Conservation (phyloP, 2,888 invertebrate species). For the Polymixis flavicincta region DNA sequence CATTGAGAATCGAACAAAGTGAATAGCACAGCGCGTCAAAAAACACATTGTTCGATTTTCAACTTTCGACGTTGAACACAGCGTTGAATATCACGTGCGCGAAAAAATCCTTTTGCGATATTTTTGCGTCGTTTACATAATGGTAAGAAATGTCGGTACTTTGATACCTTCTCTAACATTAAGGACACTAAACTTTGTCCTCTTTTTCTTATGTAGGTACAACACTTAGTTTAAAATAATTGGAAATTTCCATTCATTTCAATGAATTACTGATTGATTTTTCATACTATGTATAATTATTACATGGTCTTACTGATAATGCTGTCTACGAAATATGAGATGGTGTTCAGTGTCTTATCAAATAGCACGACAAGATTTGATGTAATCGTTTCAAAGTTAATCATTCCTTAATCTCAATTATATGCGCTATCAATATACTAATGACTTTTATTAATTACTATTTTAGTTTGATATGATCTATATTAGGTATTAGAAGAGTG, state of each 20-base stretch:
- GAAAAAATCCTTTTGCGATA: too few relatives aligned
- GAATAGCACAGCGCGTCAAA: too few relatives aligned
- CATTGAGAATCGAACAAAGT: too few relatives aligned
- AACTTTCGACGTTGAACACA: too few relatives aligned
- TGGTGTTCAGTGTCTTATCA: conserved; percentile 9
- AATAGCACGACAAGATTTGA: background rate
- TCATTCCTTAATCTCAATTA: conserved; percentile 2
- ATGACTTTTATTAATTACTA: background rate
- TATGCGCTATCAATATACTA: background rate
- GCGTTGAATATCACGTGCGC: too few relatives aligned
- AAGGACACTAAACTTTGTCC: background rate
- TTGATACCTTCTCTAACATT: background rate
- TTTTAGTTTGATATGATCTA: conserved; percentile 7
- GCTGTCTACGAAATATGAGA: background rate
- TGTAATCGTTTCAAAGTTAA: background rate
- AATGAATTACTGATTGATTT: background rate
- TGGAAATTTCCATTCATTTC: background rate
- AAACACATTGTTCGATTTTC: too few relatives aligned
- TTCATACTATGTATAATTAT: background rate
- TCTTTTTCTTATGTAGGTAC: background rate
- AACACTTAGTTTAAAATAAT: conserved; percentile 14
- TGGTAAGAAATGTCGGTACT: background rate
- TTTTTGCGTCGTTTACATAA: too few relatives aligned
- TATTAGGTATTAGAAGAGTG: conserved; percentile 15
- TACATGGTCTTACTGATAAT: background rate